Base-by-base conservation (phyloP, 1,140 invertebrate genomes). In the Brachystomella parvula region DNA sequence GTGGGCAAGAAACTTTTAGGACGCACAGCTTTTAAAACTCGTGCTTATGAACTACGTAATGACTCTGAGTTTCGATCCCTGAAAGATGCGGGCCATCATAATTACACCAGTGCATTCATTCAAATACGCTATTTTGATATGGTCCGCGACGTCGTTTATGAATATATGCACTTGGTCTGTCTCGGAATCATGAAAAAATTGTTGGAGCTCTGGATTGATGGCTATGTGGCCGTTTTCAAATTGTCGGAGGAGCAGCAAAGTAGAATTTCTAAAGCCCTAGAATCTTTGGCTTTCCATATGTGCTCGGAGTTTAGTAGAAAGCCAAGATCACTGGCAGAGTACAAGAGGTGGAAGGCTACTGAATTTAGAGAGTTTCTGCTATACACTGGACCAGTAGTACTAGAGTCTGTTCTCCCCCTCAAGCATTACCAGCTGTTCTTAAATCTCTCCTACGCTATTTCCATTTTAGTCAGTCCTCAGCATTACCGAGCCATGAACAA, bases 151-250 rank as follows among this genome's bases (percentile, higher is more conserved):
- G 30, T 69, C 44, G 64, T 64, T 0, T 62, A 47, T 15, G 69
- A 78, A 64, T 74, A 71, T 44, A 77, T 78, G 76, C 76, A 78
- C 59, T 58, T 76, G 1, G 65, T 77, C 17, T 76, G 69, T 59
- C 61, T 78, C 35, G 77, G 77, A 6, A 69, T 75, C 29, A 68
- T 72, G 12, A 71, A 67, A 63, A 76, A 72, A 67, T 47, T 79
- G 17, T 47, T 77, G 29, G 29, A 62, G n/a, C 26, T 75, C 1
- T 79, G 75, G 75, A 59, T 75, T n/a, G 21, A 47, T 19, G 61
- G 62, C 62, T 49, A 72, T 1, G 61, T 56, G 6, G 47, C 53
- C 15, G 30, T 24, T 15, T 12, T 53, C 31, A 68, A 68, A 29
- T 9, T 68, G 1, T 26, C 47, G 31, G 21, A 59, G 3, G 32